A percentile compares a stretch with the other conserved stretches of the same genome.
Evolutionary conservation across 2,113 vertebrate genomes (phyloP).

Genomic region (Chaenocephalus aceratus): DNA sequence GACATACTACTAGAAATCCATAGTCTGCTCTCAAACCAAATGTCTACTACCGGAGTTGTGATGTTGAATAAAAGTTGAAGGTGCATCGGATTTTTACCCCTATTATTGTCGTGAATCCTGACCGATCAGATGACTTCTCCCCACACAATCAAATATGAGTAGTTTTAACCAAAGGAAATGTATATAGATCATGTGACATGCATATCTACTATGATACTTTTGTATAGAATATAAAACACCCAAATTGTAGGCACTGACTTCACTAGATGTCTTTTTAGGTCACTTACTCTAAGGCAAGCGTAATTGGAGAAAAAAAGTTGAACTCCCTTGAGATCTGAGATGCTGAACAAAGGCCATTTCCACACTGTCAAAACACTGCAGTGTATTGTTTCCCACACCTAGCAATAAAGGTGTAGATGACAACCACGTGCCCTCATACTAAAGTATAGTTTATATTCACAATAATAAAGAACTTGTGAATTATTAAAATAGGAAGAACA

Average conservation of each 20-base stretch:
- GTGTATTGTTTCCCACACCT: conserved; percentile 21
- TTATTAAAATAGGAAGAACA: too few species aligned
- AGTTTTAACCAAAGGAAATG: not conserved
- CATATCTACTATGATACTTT: not conserved
- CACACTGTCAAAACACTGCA: conserved; percentile 1
- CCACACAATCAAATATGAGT: conserved; percentile 1
- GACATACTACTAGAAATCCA: conserved; percentile 67
- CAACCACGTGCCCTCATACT: not conserved
- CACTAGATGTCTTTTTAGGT: not conserved
- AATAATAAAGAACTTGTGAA: too few species aligned
- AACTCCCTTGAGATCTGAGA: not conserved
- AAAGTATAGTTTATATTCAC: not conserved
- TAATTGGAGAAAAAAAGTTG: not conserved
- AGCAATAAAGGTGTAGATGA: conserved; percentile 47
- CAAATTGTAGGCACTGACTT: not conserved
- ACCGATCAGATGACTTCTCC: conserved; percentile 34
- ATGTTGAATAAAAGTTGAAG: conserved; percentile 83
- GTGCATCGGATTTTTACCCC: conserved; percentile 71
- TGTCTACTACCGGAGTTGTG: conserved; percentile 80
- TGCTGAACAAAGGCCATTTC: not conserved
- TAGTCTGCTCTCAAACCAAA: conserved; percentile 78
- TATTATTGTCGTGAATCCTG: conserved; percentile 71
- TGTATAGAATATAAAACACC: not conserved
- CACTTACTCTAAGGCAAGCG: not conserved
- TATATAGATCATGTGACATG: not conserved